Conservation (phyloP, 2,113 vertebrate species). For the Pterocles gutturalis region DNA sequence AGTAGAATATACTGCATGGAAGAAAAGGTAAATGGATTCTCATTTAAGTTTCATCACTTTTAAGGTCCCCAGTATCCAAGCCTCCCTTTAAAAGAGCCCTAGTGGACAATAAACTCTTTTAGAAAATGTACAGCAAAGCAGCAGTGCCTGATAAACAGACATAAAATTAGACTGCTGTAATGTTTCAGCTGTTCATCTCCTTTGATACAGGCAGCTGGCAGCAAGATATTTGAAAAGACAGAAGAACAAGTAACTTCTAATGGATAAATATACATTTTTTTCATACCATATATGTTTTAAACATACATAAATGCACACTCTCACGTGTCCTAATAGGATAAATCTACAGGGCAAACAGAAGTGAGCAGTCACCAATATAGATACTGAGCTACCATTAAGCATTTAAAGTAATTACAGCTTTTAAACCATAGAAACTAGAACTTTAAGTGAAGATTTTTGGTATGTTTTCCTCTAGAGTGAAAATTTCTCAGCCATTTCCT, state of each 20-base stretch:
- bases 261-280: constrained; percentile 23
- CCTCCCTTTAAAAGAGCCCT: constrained; percentile 41
- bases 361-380: not conserved
- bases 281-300: constrained; percentile 23
- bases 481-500: not conserved
- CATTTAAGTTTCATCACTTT: constrained; percentile 53
- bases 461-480: not conserved
- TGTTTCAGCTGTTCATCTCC: constrained; percentile 43
- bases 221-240: not conserved
- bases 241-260: constrained; percentile 32
- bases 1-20: constrained; percentile 7
- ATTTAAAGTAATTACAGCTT: constrained; percentile 57
- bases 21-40: constrained; percentile 53
- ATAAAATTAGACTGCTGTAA: constrained; percentile 44
- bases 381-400: constrained; percentile 24
- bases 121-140: constrained; percentile 42
- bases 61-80: not conserved
- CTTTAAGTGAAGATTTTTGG: not conserved
- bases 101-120: constrained; percentile 46
- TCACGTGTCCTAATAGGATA: not conserved
- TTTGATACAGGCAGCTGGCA: constrained; percentile 51
- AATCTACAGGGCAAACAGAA: constrained; percentile 3
- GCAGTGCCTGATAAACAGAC: constrained; percentile 8
- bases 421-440: constrained; percentile 21
- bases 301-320: not conserved